Evolutionary conservation across 2,888 invertebrate species (phyloP).

Genomic region (Drosophila paucipuncta): DNA sequence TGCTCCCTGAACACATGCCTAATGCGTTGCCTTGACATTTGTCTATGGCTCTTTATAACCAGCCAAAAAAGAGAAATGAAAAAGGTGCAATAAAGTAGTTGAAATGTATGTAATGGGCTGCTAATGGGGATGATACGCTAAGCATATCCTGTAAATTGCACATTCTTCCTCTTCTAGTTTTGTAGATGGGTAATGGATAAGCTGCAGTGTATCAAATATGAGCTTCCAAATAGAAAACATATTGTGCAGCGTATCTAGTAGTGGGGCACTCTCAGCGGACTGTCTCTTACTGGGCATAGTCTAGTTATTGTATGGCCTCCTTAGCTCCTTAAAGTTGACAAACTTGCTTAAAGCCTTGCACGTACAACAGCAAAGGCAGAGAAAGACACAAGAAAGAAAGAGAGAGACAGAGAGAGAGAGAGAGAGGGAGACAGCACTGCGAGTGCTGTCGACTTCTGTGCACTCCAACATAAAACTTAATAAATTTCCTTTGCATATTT

Average conservation of each 20-base stretch:
- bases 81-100: conserved; percentile 17
- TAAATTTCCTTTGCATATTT: conserved; percentile 73
- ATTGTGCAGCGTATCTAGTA: conserved; percentile 1
- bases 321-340: conserved; percentile 51
- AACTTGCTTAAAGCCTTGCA: conserved; percentile 61
- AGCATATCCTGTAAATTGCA: conserved; percentile 3
- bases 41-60: conserved; percentile 32
- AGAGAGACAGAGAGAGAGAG: neutral
- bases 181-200: neutral
- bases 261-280: neutral
- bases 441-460: conserved; percentile 53
- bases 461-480: conserved; percentile 68
- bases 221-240: neutral
- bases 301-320: conserved; percentile 31
- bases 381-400: neutral
- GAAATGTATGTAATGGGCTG: neutral
- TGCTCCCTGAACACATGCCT: conserved; percentile 28
- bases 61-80: conserved; percentile 2
- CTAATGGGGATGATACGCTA: neutral
- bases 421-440: conserved; percentile 25
- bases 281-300: conserved; percentile 24
- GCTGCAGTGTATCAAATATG: neutral
- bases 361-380: conserved; percentile 14
- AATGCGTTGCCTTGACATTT: conserved; percentile 56
- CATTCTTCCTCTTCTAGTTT: neutral